Evolutionary conservation across 2,888 invertebrate genomes (phyloP), one percentile per base, ranked within the genome.

Genomic region (Sesia apiformis): DNA sequence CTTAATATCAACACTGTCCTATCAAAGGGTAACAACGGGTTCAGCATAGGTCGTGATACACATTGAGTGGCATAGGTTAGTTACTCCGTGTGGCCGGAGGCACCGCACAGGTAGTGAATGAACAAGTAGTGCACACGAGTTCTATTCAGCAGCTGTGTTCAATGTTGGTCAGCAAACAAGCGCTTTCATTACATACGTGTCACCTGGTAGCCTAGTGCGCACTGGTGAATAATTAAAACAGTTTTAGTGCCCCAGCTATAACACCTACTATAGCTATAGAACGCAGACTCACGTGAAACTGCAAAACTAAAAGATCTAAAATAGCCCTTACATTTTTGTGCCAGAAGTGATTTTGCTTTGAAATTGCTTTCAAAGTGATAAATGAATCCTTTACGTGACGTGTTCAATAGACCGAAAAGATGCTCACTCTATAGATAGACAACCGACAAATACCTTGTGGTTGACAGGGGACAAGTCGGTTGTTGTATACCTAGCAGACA

Each of bases 121-220:
- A 72, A 66, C 74, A 72, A 82, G 80, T 80, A 78, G 70, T 73
- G 72, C 76, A 73, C 69, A 66, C 72, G 73, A 66, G 72, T 67
- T 65, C 72, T 72, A 78, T 82, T 78, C 81, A 79, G 71, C 64
- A 66, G 64, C 64, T 63, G 65, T 66, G 72, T 75, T 77, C 73
- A 77, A 76, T 78, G 74, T 72, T 73, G 79, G 78, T 71, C 75
- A 73, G 78, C 72, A 81, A 84, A 86, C 79, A 81, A 68, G 61
- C 58, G 72, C 74, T 72, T 81, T 76, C 77, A 78, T 65, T 58
- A 62, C 69, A 72, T 72, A 72, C 74, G 76, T 78, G 79, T 84
- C 80, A 85, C 84, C 84, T 52, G 76, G 75, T 85, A 78, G 74
- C 85, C 85, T 60, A 84, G 70, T 83, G 78, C 65, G 65, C 8